Base-by-base conservation (phyloP, 64 coral and sea anemone species). In the Exaiptasia diaphana region DNA sequence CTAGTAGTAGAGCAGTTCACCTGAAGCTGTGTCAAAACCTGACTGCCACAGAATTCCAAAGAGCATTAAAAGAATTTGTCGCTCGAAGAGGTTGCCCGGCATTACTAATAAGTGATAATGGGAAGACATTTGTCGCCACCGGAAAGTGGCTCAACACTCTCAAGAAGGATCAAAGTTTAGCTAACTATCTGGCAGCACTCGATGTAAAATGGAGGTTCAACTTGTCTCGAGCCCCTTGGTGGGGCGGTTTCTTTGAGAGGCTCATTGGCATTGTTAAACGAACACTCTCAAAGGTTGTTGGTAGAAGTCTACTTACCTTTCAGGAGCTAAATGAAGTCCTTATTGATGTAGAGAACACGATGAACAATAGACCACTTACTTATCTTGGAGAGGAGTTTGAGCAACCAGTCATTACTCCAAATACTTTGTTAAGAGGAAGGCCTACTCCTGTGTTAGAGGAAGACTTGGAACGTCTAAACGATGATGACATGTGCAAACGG, bases 261-360 rank as follows among this genome's bases (percentile, higher is more conserved):
- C 55, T 90, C 6, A 76, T 90, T 30, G 88, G 88, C 5, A 75
- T 90, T 36, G 70, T 90, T 55, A 90, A 90, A 38, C 53, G 41
- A 32, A 10, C 33, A 0, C 15, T 82, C 11, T 68, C 53, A 4
- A 82, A 68, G 14, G 39, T 35, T 23, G 40, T 90, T 34, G 78
- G 87, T 25, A 17, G 56, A 36, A 64, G 78, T 6, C 24, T 74
- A 3, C 55, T 90, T 3, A 49, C 27, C 7, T 86, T 30, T 18
- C 7, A 14, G 15, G 80, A 71, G 33, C 48, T 83, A n/a, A 4
- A 59, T 56, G 80, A 83, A 28, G 67, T 83, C 0, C 12, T 83
- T 13, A 23, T 83, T 5, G 64, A 72, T n/a, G 22, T 72, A 24
- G 82, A 78, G 26, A 88, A 4, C 14, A 40, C 45, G 0, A 79